Conservation (phyloP, 2,797 vertebrate genomes). For the Gila robusta region DNA sequence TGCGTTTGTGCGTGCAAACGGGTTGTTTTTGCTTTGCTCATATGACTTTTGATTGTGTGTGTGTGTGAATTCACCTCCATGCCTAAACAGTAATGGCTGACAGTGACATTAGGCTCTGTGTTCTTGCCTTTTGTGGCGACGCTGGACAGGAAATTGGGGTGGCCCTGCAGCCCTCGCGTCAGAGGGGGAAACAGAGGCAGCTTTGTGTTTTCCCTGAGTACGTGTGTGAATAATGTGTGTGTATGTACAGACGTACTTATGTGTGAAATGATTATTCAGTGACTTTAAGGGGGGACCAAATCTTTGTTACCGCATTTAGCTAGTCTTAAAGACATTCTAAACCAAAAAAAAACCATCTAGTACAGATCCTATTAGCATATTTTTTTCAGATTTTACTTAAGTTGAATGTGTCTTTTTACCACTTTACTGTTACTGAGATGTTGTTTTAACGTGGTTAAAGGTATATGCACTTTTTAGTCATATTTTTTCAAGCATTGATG, state of each 20-base stretch:
- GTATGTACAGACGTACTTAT: constrained; percentile 20
- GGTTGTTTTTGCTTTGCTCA: constrained; percentile 51
- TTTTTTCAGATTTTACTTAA: neutral
- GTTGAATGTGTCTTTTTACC: neutral
- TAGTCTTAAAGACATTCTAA: neutral
- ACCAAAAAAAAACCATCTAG: neutral
- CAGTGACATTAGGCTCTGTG: constrained; percentile 71
- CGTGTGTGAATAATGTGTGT: constrained; percentile 42
- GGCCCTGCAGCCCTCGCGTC: constrained; percentile 74
- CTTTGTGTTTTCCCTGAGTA: constrained; percentile 75
- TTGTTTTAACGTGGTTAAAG: neutral
- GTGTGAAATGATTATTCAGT: constrained; percentile 34
- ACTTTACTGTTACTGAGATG: neutral
- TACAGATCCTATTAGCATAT: neutral
- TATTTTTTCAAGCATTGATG: neutral
- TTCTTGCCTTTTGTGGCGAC: constrained; percentile 78
- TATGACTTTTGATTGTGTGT: constrained; percentile 59
- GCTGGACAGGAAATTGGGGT: constrained; percentile 76
- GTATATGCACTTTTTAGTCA: neutral
- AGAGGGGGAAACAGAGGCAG: constrained; percentile 79
- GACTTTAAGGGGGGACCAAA: neutral
- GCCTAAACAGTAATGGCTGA: constrained; percentile 69
- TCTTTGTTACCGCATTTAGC: neutral
- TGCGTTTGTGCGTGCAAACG: constrained; percentile 61
- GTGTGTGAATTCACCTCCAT: constrained; percentile 64